Base-by-base conservation (phyloP, 2,888 invertebrate species). In the Thymelicus sylvestris region DNA sequence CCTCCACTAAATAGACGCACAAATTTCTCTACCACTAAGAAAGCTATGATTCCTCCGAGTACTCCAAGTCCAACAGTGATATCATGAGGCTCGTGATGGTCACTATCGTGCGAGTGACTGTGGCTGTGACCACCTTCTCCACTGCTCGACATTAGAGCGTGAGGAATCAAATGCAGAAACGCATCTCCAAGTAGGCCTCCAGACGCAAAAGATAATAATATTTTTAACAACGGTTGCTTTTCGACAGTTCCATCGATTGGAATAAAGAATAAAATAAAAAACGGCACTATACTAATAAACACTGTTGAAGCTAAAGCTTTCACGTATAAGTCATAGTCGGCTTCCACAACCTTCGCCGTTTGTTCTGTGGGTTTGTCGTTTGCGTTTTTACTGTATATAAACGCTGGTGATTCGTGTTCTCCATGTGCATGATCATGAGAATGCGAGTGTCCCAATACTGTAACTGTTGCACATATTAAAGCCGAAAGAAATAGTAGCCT, bases 101-200 rank as follows among this genome's bases (percentile, higher is more conserved):
- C 94, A 55, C 82, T 85, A 64, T 78, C 83, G 78, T 96, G 95
- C 0, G 91, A 85, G 81, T 97, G 95, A 12, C 90, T 86, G 77
- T 95, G 95, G 31, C 90, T 89, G 76, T 94, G 92, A 0, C 83
- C 78, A 64, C 96, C 95, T 76, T 94, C 94, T 8, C 72, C 76
- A 38, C 76, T 80, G n/a, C 76, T 77, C 72, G 90, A 84, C 71
- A 84, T 83, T 41, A 96, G 95, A 62, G 99, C 99, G 90, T 99
- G 99, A 0, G 99, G 99, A 83, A 99, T 99, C 75, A 99, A 94
- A 92, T 99, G 99, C 7, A 99, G 95, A 89, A 99, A 99, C 0
- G 99, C 99, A 94, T 99, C 99, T 7, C 99, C 99, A 0, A 99
- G 94, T 13, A 99, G 95, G 61, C 99, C 98, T 59, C 99, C 98